A percentile compares a stretch with the other conserved stretches of the same genome.
Evolutionary conservation across 37 sponge, comb jelly and placozoan species (phyloP).

Genomic region (Beroe ovata): DNA sequence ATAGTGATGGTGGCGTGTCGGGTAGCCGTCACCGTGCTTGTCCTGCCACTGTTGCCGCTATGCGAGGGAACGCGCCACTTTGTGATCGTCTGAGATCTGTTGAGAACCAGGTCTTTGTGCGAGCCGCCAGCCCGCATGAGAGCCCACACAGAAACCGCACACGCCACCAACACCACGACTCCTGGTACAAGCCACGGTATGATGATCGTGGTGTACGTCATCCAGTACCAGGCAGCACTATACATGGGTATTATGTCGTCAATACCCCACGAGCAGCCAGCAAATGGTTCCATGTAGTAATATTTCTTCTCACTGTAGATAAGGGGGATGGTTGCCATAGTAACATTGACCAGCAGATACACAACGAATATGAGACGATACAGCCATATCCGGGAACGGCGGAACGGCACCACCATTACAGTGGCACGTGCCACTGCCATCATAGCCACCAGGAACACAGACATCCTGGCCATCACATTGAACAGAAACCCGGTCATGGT

Average conservation of each 20-base stretch:
- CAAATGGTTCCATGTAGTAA: neutral
- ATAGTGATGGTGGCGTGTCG: conserved; percentile 38
- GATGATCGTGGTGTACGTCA: conserved; percentile 59
- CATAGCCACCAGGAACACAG: conserved; percentile 49
- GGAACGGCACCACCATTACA: neutral
- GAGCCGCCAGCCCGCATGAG: neutral
- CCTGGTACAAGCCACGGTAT: conserved; percentile 52
- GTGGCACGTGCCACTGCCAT: conserved; percentile 11
- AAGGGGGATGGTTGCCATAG: conserved; percentile 6
- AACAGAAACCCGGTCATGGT: conserved; percentile 3
- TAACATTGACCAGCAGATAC: conserved; percentile 10
- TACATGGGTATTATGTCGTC: conserved; percentile 15
- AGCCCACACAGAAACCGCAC: neutral
- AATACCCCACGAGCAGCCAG: conserved; percentile 38
- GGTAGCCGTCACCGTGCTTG: neutral
- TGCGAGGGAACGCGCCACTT: neutral
- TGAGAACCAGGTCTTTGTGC: neutral
- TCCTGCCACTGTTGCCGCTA: neutral
- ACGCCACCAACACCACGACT: conserved; percentile 25
- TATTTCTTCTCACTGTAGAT: conserved; percentile 1
- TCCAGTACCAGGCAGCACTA: conserved; percentile 2
- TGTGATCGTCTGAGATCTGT: neutral
- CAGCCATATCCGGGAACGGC: neutral
- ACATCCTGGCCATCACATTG: conserved; percentile 23
- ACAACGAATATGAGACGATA: neutral